These are phyloP conservation scores for Nothura maculosa DNA, from an alignment of 2,797 vertebrate species.

Conservation along the genomic window DNA sequence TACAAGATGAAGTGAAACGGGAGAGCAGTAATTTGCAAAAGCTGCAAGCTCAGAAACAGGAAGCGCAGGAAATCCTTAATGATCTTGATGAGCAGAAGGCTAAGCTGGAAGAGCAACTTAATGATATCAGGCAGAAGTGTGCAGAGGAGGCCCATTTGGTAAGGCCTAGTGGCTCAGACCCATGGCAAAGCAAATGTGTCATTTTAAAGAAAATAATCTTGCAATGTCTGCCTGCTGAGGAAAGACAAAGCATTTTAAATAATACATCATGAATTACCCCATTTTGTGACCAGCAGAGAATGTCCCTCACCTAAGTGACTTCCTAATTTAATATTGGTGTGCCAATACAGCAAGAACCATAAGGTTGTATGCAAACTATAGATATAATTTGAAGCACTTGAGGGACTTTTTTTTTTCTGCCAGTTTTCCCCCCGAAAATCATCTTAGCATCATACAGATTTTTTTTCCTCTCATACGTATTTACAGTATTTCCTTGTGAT, in stretches of 20 bases:
- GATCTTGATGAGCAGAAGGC: conserved; percentile 94
- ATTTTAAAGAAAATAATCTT: neutral
- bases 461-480: neutral
- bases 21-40: conserved; percentile 90
- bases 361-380: neutral
- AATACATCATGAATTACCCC: neutral
- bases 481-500: neutral
- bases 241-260: neutral
- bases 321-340: neutral
- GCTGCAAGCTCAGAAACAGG: conserved; percentile 92
- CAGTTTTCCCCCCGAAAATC: neutral
- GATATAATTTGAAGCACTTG: neutral
- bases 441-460: neutral
- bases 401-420: neutral
- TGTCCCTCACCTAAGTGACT: neutral
- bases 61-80: conserved; percentile 92
- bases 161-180: conserved; percentile 16
- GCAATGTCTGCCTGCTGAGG: neutral
- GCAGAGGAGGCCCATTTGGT: conserved; percentile 93
- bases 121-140: conserved; percentile 91
- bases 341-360: neutral
- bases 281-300: neutral
- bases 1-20: conserved; percentile 93
- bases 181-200: neutral
- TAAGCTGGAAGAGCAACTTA: conserved; percentile 92